Evolutionary conservation across 1,140 invertebrate species (phyloP), one percentile per base, ranked within the genome.

Genomic region (Brachystomella parvula): DNA sequence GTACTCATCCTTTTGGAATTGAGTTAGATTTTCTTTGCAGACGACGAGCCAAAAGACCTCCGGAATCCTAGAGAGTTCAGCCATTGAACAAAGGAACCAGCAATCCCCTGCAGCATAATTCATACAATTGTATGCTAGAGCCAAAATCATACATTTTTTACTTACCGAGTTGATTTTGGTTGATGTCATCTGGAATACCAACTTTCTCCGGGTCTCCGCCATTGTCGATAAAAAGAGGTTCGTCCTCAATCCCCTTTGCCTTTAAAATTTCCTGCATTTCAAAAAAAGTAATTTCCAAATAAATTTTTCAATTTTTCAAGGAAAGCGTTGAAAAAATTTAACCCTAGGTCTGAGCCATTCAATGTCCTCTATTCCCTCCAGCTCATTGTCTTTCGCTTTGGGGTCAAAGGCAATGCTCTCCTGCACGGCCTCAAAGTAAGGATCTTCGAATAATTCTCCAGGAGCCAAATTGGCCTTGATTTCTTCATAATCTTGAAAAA

Each of bases 1-100:
- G 67, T 81, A 81, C 65, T 76, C 59, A 24, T 75, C 73, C 1
- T 63, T 39, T 6, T 61, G 62, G 24, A 6, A 62, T 39, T 39
- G 66, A 62, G 49, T 73, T 69, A 71, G 71, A 74, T 61, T 74
- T 53, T 53, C 49, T 26, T 53, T 53, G 49, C 49, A 53, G 21
- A 53, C 49, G 9, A 53, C 49, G 6, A 53, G 12, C 49, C 49
- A 53, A 24, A 53, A 53, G 24, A 53, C 24, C 3, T 53, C 49
- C 6, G 49, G 49, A 53, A 53, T 12, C 49, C 49, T 53, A 15
- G 49, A 53, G 9, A 53, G 49, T 24, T 53, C 49, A 53, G 49
- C 49, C 49, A 53, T 53, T 53, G 49, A 53, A 24, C 49, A 53
- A 9, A 53, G 21, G 24, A 53, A 53, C 49, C 49, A 53, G 21